Evolutionary conservation across 2,888 invertebrate species (phyloP), one percentile per base, ranked within the genome.

Genomic region (Megamerina dolium): DNA sequence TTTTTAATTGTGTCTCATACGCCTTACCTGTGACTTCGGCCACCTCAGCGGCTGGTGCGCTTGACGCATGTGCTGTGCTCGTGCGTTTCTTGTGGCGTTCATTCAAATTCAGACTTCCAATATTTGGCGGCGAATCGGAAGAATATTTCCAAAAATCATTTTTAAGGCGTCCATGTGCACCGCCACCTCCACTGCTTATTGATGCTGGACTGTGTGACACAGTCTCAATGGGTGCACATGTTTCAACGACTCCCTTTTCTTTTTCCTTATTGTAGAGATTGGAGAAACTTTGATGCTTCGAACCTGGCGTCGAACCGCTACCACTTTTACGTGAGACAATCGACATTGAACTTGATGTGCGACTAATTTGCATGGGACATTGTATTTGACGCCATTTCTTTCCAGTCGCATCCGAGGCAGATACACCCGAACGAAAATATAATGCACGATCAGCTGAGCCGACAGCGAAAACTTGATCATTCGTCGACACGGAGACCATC

Each of bases 381-480:
- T 85, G 85, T 16, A 90, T 75, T 53, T 80, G 76, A 50, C 83
- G 80, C 93, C 93, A 93, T 54, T 87, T 81, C 67, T 90, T 89
- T 1, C 93, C 93, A 14, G 89, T 88, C 50, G 86, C 75, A 72
- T 88, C 87, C 6, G 82, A 77, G 10, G 78, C 70, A 19, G 80
- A 80, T 5, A 90, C 83, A 18, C 88, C 87, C 55, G 81, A 82
- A 41, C 92, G 76, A 71, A 85, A 84, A 67, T 89, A 91, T 44
- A 90, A 77, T 51, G 82, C 77, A 48, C 90, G 81, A 70, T 92
- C 91, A 51, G 84, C 81, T 33, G 82, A 80, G 5, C 91, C 90
- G 54, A 92, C 81, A 10, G 85, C 91, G 78, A 89, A 90, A 4
- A 65, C 83, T 77, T 93, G 92, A 73, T 93, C 91, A 72, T 88